Base-by-base conservation (phyloP, 1,140 invertebrate species). In the Metopolophium dirhodum region DNA sequence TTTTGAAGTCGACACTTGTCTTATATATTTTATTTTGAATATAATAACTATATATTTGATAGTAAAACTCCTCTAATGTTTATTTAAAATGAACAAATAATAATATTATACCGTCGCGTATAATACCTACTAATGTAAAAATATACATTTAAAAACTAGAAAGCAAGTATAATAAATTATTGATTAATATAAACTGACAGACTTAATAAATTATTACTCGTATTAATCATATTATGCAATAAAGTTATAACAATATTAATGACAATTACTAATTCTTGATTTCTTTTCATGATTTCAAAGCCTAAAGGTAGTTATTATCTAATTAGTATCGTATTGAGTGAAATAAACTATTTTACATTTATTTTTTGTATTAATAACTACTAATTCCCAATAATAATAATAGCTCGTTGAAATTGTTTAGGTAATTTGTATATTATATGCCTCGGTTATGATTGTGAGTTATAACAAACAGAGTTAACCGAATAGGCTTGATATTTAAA, bases 101-200 rank as follows among this genome's bases (percentile, higher is more conserved):
- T 22, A 82, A 82, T 82, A 7, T 68, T n/a, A n/a, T 68, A 68
- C 30, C n/a, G 30, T 68, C 30, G 11, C 30, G 11, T 14, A n/a
- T 3, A 14, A 14, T 57, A 23, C 22, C 54, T 57, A 68, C 61
- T 30, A 68, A 61, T 61, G 26, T 61, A 61, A 11, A 30, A 68
- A 68, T 82, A 82, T 82, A 68, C 37, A 82, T 82, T 82, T 8
- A 37, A 23, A 83, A 83, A 83, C 77, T 49, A 88, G 86, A 88
- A 88, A 88, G 47, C 6, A 88, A 20, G 18, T 88, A n/a, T 35
- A 51, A 49, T 87, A 88, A 49, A 49, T 88, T n/a, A 49, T 49
- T 49, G 18, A 51, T 87, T 87, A n/a, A 49, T 87, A 82, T 30
- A 30, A 49, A 51, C 14, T 35, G 86, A 35, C 47, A 49, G 30